Evolutionary conservation across 2,797 vertebrate species (phyloP).

Genomic region (Labeo calbasu): DNA sequence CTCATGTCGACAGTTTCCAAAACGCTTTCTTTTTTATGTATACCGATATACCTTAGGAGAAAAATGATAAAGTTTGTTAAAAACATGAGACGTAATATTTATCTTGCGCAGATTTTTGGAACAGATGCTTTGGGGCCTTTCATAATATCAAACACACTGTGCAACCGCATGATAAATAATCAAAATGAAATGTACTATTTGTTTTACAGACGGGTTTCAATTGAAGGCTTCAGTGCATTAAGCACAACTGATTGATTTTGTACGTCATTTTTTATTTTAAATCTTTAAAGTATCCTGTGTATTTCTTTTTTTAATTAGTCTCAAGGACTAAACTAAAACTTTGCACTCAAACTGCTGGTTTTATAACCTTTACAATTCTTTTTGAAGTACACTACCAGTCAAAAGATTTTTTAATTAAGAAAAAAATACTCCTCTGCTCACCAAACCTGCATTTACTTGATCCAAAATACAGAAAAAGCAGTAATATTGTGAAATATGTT

Average conservation of each 20-base stretch:
- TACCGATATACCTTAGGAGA: neutral
- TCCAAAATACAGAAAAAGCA: too few species aligned
- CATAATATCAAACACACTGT: neutral
- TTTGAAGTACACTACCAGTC: neutral
- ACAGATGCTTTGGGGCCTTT: neutral
- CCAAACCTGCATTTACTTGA: too few species aligned
- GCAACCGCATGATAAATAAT: neutral
- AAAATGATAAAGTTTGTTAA: neutral
- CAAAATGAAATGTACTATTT: neutral
- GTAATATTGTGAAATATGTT: too few species aligned
- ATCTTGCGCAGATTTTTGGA: neutral
- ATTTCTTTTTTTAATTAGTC: neutral
- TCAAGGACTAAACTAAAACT: neutral
- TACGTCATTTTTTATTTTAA: neutral
- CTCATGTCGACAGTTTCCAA: constrained; percentile 15
- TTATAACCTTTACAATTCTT: neutral
- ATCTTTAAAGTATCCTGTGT: neutral
- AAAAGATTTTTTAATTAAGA: too few species aligned
- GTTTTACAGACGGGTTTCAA: neutral
- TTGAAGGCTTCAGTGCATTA: neutral
- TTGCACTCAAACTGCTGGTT: neutral
- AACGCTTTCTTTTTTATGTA: neutral
- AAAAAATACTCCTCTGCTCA: too few species aligned
- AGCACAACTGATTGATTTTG: neutral
- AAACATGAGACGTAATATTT: neutral